Percentiles rank a stretch among this genome's conserved stretches.
Conservation (phyloP, 1,140 invertebrate species). For the Heliconius hermathena region DNA sequence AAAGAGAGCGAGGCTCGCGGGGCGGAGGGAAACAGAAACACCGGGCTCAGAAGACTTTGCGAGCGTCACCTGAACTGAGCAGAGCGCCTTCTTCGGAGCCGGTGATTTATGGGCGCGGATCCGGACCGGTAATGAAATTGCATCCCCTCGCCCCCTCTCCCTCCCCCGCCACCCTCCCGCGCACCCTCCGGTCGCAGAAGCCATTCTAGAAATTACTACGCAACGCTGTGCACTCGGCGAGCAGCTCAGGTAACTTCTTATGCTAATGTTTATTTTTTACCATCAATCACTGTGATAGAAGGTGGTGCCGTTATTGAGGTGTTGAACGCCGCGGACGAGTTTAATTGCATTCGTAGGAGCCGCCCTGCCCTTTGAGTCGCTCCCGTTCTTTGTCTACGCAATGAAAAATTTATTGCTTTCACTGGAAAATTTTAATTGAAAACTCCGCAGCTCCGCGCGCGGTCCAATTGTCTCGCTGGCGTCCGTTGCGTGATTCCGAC, state of each 20-base stretch:
- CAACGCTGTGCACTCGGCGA: constrained; percentile 63
- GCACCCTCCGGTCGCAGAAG: constrained; percentile 48
- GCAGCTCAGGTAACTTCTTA: constrained; percentile 49
- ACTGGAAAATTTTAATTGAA: constrained; percentile 72
- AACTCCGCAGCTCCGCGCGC: constrained; percentile 44
- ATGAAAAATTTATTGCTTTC: constrained; percentile 74
- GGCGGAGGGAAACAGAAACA: constrained; percentile 69
- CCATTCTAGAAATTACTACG: constrained; percentile 80
- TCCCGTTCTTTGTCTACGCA: constrained; percentile 61
- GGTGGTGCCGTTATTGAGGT: constrained; percentile 43
- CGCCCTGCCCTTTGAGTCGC: constrained; percentile 51
- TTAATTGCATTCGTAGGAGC: constrained; percentile 60
- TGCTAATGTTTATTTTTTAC: constrained; percentile 65
- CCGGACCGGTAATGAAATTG: constrained; percentile 83
- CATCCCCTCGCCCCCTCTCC: constrained; percentile 54
- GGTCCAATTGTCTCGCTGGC: constrained; percentile 44
- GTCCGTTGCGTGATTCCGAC: constrained; percentile 41
- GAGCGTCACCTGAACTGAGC: constrained; percentile 77
- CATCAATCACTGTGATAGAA: constrained; percentile 60
- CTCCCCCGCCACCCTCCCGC: constrained; percentile 47
- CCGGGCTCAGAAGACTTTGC: constrained; percentile 67
- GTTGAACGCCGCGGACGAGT: constrained; percentile 47
- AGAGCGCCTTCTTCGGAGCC: constrained; percentile 70
- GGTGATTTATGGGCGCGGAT: constrained; percentile 83
- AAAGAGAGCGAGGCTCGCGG: constrained; percentile 71